Evolutionary conservation across 2,888 invertebrate species (phyloP).

Genomic region (Icerya purchasi): DNA sequence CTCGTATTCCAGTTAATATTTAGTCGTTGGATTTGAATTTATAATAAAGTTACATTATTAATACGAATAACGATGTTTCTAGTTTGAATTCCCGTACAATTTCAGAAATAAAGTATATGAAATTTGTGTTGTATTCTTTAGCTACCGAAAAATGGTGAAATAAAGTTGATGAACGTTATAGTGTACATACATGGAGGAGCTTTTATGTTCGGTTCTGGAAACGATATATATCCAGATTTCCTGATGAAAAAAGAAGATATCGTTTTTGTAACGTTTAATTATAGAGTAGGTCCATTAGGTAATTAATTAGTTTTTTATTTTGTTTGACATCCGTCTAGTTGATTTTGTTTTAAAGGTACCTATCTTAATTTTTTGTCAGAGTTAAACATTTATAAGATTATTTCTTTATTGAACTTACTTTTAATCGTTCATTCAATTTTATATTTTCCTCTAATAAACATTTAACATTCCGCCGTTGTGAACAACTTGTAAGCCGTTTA

Average conservation of each 20-base stretch:
- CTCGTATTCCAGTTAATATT: too few relatives aligned
- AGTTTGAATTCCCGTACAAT: neutral
- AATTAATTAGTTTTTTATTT: conserved; percentile 3
- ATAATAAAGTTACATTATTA: too few relatives aligned
- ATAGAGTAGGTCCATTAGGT: conserved; percentile 29
- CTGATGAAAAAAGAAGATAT: conserved; percentile 20
- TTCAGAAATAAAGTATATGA: neutral
- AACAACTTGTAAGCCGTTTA: too few relatives aligned
- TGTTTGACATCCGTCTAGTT: neutral
- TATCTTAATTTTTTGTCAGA: too few relatives aligned
- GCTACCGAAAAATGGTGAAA: conserved; percentile 12
- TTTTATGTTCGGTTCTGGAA: conserved; percentile 17
- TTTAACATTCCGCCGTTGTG: too few relatives aligned
- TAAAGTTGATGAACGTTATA: conserved; percentile 22
- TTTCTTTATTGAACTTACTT: too few relatives aligned
- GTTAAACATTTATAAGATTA: too few relatives aligned
- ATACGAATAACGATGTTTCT: too few relatives aligned
- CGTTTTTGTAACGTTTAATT: conserved; percentile 21
- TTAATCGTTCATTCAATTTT: too few relatives aligned
- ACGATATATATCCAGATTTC: conserved; percentile 23
- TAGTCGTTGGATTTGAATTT: too few relatives aligned
- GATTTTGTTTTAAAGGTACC: too few relatives aligned
- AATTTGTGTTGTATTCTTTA: conserved; percentile 1
- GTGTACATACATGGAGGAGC: conserved; percentile 22
- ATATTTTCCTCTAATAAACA: too few relatives aligned